Conservation (phyloP, 2,888 invertebrate species). For the Eristalinus aeneus region DNA sequence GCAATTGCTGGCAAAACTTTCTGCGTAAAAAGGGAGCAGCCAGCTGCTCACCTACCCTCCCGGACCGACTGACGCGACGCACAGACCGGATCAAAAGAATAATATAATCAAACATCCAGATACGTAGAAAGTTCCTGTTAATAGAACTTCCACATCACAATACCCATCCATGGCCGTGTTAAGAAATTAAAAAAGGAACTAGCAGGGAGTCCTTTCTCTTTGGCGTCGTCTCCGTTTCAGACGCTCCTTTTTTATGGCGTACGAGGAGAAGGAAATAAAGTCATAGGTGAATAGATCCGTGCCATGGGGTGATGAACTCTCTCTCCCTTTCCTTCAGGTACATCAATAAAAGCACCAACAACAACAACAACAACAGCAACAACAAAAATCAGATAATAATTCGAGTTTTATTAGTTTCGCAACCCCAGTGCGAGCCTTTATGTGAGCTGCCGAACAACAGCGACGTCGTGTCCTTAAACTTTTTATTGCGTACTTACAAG, state of each 20-base stretch:
- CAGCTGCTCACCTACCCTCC: neutral
- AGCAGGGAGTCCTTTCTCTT: constrained; percentile 35
- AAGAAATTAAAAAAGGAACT: constrained; percentile 59
- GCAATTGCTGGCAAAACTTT: neutral
- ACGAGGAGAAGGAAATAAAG: constrained; percentile 67
- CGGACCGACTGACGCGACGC: neutral
- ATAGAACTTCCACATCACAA: constrained; percentile 28
- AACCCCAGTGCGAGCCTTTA: constrained; percentile 42
- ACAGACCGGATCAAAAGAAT: constrained; percentile 42
- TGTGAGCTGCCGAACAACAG: constrained; percentile 45
- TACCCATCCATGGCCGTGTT: constrained; percentile 56
- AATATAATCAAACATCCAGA: constrained; percentile 29
- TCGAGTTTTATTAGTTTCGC: constrained; percentile 68
- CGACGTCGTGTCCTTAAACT: constrained; percentile 48
- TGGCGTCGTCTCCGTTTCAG: constrained; percentile 7
- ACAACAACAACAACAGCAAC: neutral
- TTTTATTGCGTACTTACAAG: constrained; percentile 63
- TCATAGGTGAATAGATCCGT: constrained; percentile 64
- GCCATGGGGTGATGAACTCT: constrained; percentile 59
- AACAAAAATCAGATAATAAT: constrained; percentile 64
- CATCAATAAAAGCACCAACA: neutral
- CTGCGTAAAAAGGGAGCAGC: neutral
- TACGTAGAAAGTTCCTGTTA: constrained; percentile 45
- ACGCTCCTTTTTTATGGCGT: constrained; percentile 36
- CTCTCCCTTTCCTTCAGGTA: constrained; percentile 42